phyloP scores from a whole-genome alignment of 2,113 vertebrate genomes.

The Thalassarche chlororhynchos region DNA sequence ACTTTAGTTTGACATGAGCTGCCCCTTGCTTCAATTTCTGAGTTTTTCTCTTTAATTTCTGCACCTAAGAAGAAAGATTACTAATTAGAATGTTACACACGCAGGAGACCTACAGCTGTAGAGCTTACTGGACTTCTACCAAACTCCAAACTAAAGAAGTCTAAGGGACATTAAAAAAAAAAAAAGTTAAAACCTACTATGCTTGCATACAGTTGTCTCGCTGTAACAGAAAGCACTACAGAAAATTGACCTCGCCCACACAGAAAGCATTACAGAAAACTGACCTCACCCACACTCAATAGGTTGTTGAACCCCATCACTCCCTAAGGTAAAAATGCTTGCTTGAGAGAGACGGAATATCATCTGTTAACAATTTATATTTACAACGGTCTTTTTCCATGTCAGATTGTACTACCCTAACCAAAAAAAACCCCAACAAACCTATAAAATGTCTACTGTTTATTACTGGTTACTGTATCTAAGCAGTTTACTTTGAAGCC shows the following conservation, averaged over 20 bases:
- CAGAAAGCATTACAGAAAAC: neutral
- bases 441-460: neutral
- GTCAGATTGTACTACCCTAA: neutral
- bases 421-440: neutral
- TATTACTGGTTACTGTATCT: neutral
- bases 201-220: neutral
- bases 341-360: neutral
- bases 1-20: neutral
- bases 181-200: neutral
- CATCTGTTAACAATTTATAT: neutral
- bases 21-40: constrained; percentile 57
- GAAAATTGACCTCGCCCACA: neutral
- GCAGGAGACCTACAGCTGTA: neutral
- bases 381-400: neutral
- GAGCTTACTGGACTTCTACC: neutral
- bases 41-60: constrained; percentile 76
- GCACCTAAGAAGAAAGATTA: constrained; percentile 72
- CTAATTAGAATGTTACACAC: neutral
- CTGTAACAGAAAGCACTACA: neutral
- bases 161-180: neutral
- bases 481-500: neutral
- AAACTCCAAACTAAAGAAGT: neutral
- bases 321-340: neutral
- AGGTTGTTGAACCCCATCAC: neutral
- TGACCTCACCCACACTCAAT: neutral